These are phyloP conservation scores for Cataglyphis hispanica DNA, from an alignment of 1,140 invertebrate species.

Conservation along the genomic window DNA sequence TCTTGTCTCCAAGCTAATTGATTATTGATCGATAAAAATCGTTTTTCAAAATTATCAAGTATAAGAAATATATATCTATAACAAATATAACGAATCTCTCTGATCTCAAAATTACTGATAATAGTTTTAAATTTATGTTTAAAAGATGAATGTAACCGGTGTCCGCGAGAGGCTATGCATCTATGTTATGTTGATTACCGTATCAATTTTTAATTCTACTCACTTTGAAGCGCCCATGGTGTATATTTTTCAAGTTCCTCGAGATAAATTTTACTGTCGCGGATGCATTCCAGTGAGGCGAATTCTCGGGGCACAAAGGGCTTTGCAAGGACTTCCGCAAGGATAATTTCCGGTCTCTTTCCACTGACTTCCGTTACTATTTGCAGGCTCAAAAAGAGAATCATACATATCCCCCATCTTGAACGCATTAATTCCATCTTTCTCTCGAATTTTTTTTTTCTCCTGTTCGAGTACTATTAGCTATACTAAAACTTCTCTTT, in stretches of 20 bases:
- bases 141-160: not conserved
- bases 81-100: not conserved
- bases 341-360: constrained; percentile 69
- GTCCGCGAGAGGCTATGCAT: not conserved
- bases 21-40: not conserved
- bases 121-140: not conserved
- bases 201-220: constrained; percentile 54
- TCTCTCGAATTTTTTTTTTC: not conserved
- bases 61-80: not conserved
- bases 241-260: constrained; percentile 69
- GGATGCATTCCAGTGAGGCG: constrained; percentile 69
- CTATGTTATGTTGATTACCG: not conserved
- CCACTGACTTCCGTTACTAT: too few relatives aligned
- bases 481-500: not conserved
- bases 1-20: not conserved
- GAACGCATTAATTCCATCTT: not conserved
- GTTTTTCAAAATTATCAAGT: not conserved
- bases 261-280: constrained; percentile 73
- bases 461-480: not conserved
- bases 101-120: not conserved
- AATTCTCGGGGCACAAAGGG: constrained; percentile 72
- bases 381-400: not conserved
- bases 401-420: not conserved
- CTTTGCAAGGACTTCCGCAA: constrained; percentile 67
- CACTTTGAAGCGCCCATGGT: constrained; percentile 81